Percentiles rank a stretch among this genome's conserved stretches.
Evolutionary conservation across 2,888 invertebrate genomes (phyloP).

Genomic region (Heliconius charithonia): DNA sequence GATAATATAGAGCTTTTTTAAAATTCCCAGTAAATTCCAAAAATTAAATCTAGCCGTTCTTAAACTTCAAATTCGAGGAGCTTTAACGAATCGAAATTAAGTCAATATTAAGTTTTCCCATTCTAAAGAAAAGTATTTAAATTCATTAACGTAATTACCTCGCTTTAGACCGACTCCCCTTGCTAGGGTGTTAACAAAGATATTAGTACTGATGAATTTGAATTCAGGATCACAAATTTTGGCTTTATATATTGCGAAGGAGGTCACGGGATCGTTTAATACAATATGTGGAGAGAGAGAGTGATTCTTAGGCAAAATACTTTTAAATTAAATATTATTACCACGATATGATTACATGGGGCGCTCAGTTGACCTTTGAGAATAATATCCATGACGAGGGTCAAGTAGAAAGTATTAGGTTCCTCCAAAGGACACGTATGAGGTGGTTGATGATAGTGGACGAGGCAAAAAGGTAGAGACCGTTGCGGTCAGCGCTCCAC

Average conservation of each 20-base stretch:
- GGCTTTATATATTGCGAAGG: neutral
- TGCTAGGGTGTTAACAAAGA: conserved; percentile 22
- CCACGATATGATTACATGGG: neutral
- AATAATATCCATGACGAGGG: no score
- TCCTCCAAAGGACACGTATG: no score
- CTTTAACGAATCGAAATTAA: conserved; percentile 20
- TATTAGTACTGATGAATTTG: conserved; percentile 23
- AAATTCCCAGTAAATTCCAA: neutral
- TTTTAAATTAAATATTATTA: neutral
- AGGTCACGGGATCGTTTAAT: neutral
- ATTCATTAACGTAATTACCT: conserved; percentile 48
- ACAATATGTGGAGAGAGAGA: neutral
- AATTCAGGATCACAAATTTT: neutral
- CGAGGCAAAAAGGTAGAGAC: no score
- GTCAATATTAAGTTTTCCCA: conserved; percentile 21
- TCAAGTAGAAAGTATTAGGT: no score
- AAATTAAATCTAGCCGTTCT: conserved; percentile 10
- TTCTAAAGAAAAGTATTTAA: conserved; percentile 39
- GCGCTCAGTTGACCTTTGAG: no score
- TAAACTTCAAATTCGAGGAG: neutral
- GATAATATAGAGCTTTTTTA: neutral
- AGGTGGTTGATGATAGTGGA: no score
- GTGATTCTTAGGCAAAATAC: neutral
- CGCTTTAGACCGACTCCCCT: conserved; percentile 23
- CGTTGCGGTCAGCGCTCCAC: no score